Percentiles rank a stretch among this genome's conserved stretches.
These are phyloP conservation scores for Poliocrania exsul DNA, from an alignment of 2,797 vertebrate genomes.

Conservation along the genomic window DNA sequence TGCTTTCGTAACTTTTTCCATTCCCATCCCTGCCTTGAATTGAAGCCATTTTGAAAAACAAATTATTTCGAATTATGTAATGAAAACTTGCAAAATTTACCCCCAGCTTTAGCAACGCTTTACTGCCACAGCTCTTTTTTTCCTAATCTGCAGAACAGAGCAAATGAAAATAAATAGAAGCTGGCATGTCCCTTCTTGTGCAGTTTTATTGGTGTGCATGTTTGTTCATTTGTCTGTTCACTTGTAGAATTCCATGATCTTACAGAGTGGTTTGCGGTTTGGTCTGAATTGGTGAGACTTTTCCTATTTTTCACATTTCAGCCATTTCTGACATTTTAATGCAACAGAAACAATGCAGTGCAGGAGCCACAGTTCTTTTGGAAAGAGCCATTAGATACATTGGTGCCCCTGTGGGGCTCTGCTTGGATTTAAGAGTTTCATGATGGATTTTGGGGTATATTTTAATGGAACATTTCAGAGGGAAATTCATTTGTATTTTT, in stretches of 20 bases:
- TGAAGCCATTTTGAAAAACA: not conserved
- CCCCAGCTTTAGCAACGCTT: not conserved
- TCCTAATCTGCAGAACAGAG: not conserved
- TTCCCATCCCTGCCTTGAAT: not conserved
- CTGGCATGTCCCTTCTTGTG: constrained; percentile 58
- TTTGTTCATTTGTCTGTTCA: constrained; percentile 55
- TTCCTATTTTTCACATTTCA: constrained; percentile 24
- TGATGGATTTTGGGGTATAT: not conserved
- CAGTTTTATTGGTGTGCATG: constrained; percentile 55
- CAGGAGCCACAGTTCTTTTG: not conserved
- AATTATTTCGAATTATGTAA: not conserved
- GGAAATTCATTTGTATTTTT: not conserved
- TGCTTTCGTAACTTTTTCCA: constrained; percentile 5
- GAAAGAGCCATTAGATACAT: not conserved
- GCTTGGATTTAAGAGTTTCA: not conserved
- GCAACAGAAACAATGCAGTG: not conserved
- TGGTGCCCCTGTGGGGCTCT: not conserved
- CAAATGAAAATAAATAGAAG: constrained; percentile 47
- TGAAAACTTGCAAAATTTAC: not conserved
- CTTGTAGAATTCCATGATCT: constrained; percentile 60
- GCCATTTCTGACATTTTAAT: constrained; percentile 22
- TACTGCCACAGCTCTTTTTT: not conserved
- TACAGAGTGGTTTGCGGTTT: constrained; percentile 50
- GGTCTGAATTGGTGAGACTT: constrained; percentile 27
- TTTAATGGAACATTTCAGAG: not conserved